Base-by-base conservation (phyloP, 2,113 vertebrate genomes). In the Bagarius yarrelli region DNA sequence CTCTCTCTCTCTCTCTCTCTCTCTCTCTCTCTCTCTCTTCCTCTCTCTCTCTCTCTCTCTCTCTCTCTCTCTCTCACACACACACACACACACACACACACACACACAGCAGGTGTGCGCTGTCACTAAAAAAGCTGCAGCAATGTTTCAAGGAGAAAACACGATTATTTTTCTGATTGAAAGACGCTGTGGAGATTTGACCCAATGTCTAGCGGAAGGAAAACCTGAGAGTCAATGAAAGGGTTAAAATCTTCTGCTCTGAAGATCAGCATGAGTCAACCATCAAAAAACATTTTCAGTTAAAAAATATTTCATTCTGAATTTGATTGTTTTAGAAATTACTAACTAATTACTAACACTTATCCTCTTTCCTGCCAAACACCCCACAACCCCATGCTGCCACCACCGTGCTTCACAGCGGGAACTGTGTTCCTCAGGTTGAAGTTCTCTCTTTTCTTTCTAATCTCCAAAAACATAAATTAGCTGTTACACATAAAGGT, bases 41-140 rank as follows among this genome's bases (percentile, higher is more conserved):
- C 36, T 40, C 36, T 40, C 36, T 40, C 36, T 40, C 36, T 50
- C 61, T 30, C 32, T 53, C 18, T 8, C 47, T 40, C 36, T 40
- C 36, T 40, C 36, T 40, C 36, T 40, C 36, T 40, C 36, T 50
- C 61, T 30, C 32, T n/a, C 61, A 36, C 32, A 60, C 72, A 53
- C 25, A 34, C 55, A 27, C 53, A 44, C 76, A 82, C 81, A 30
- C 64, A 80, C 72, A 85, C 25, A 21, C 16, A n/a, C 69, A 3
- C 27, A 55, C 5, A 23, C 52, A 11, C 55, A 27, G 60, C 63
- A 66, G 19, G 19, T 66, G 34, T 66, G 55, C 32, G 56, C n/a
- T 47, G 47, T 63, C 32, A n/a, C n/a, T 27, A 1, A 15, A 67
- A 5, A 34, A 63, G 63, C 57, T 25, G 25, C n/a, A 69, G 66